phyloP scores from a whole-genome alignment of 2,797 vertebrate genomes.

The Loris lydekkerianus region DNA sequence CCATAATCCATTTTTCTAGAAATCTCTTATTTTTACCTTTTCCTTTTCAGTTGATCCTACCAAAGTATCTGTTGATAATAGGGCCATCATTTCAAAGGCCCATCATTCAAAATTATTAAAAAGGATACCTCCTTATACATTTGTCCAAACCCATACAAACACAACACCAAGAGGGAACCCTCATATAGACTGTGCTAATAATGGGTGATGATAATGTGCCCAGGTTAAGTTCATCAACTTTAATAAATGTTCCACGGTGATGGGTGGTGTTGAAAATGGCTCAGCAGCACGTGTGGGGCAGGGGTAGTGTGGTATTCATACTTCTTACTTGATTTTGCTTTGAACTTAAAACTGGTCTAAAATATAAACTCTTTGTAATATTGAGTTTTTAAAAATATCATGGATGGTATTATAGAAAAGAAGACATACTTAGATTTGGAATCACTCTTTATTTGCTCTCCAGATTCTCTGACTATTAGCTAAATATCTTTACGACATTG shows the following conservation, averaged over 20 bases:
- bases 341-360: not conserved
- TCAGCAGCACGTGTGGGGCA: not conserved
- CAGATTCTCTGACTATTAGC: not conserved
- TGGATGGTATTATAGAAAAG: not conserved
- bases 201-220: accelerated
- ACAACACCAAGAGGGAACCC: not conserved
- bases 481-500: not conserved
- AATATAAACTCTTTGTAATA: not conserved
- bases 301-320: not conserved
- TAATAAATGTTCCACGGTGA: too few species aligned
- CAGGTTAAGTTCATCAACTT: not conserved
- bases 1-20: not conserved
- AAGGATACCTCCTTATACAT: not conserved
- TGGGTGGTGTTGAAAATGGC: too few species aligned
- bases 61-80: not conserved
- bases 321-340: not conserved
- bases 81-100: not conserved
- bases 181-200: too few species aligned
- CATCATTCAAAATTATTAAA: not conserved
- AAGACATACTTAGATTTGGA: not conserved
- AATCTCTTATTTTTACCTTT: not conserved
- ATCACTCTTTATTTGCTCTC: not conserved
- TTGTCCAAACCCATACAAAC: not conserved
- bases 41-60: not conserved
- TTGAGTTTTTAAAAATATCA: not conserved